phyloP scores from a whole-genome alignment of 2,888 invertebrate genomes.

The Gisinianus flammeolus region DNA sequence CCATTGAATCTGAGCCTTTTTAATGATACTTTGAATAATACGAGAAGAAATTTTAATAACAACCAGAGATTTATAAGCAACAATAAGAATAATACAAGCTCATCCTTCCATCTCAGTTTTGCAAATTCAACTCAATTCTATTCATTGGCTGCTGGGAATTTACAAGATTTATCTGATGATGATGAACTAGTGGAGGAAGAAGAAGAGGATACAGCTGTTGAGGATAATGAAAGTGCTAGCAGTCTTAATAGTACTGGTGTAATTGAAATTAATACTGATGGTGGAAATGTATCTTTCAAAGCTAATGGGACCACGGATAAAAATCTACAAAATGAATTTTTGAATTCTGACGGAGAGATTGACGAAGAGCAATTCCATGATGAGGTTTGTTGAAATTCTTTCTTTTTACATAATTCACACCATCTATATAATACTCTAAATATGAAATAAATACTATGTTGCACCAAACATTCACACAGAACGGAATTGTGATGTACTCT shows the following conservation, averaged over 20 bases:
- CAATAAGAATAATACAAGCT: background rate
- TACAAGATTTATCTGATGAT: constrained; percentile 3
- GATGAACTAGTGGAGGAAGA: background rate
- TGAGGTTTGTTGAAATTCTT: background rate
- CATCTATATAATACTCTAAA: no score
- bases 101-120: constrained; percentile 10
- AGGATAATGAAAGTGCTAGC: background rate
- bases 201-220: background rate
- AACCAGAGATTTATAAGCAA: background rate
- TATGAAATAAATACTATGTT: no score
- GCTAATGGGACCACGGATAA: background rate
- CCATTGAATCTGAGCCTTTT: background rate
- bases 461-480: no score
- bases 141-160: constrained; percentile 19
- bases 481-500: no score
- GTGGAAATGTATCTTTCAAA: background rate
- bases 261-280: background rate
- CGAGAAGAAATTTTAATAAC: background rate
- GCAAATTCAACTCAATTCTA: constrained; percentile 33
- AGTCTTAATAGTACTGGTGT: background rate
- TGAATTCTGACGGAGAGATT: constrained; percentile 18
- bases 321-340: constrained; percentile 22
- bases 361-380: constrained; percentile 27
- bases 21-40: background rate
- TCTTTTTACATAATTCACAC: no score